These are phyloP conservation scores for Protodeltote pygarga DNA, from an alignment of 2,888 invertebrate species.

Conservation along the genomic window DNA sequence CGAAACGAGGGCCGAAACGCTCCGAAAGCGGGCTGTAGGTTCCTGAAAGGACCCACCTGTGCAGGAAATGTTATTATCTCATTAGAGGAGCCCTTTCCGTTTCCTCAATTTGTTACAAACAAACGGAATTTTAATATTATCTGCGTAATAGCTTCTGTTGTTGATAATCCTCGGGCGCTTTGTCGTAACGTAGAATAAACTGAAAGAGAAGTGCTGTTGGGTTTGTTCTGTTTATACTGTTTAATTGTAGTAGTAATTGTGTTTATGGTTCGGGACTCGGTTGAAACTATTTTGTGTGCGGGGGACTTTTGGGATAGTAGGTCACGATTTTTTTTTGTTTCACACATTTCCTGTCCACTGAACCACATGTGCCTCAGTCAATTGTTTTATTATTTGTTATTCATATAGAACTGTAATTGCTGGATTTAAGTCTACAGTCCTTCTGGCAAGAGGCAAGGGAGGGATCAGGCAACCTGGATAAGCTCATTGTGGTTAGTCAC, in stretches of 20 bases:
- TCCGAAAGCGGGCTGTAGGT: no score
- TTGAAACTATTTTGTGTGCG: constrained; percentile 15
- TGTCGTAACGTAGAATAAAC: constrained; percentile 55
- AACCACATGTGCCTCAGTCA: neutral
- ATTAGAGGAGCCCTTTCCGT: constrained; percentile 72
- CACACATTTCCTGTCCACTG: neutral
- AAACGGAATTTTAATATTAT: constrained; percentile 77
- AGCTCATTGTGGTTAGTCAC: no score
- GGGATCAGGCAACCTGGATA: no score
- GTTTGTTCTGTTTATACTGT: constrained; percentile 37
- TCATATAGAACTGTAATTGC: no score
- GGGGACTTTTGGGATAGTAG: neutral
- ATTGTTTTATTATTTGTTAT: no score
- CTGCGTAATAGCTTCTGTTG: constrained; percentile 55
- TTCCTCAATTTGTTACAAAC: constrained; percentile 72
- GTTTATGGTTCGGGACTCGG: constrained; percentile 13
- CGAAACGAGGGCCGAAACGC: constrained; percentile 32
- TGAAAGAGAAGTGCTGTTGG: constrained; percentile 25
- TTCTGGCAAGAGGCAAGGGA: no score
- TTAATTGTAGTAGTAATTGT: constrained; percentile 44
- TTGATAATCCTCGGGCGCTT: constrained; percentile 60
- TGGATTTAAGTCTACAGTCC: no score
- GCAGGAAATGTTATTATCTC: constrained; percentile 77
- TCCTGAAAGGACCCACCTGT: constrained; percentile 67
- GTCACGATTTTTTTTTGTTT: neutral